Base-by-base conservation (phyloP, 2,113 vertebrate species). In the Artemisiospiza belli region DNA sequence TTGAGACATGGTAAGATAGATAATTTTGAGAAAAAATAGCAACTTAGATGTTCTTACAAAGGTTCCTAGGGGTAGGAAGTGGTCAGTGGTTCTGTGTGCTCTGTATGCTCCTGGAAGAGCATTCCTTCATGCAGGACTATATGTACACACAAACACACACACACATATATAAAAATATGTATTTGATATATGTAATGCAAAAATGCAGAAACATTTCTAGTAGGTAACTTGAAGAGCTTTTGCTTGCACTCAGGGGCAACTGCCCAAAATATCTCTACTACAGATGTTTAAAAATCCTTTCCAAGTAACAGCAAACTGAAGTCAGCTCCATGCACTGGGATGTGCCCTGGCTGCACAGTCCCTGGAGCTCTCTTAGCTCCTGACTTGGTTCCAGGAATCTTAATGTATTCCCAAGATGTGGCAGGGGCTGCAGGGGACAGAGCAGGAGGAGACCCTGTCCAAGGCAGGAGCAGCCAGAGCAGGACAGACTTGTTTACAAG, bases 1-100 rank as follows among this genome's bases (percentile, higher is more conserved):
- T 70, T 98, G 86, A 99, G 98, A 87, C 99, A 99, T 2, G 99
- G 99, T 99, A 94, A 97, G 96, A 88, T 0, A 44, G 15, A 59
- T 18, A 25, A 41, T 79, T 81, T 11, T 39, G 17, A 64, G 39
- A 24, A 73, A 83, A 37, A 66, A 12, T 28, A 79, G 19, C 16
- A 10, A 23, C 37, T 59, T 52, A 57, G 17, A 52, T 74, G 21
- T 51, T 24, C 35, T 92, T 28, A 47, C 11, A 47, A 44, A 81
- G 7, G 15, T 52, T 59, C 10, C 8, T 33, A 31, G 35, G 27
- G 24, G 4, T 43, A 74, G 52, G 30, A 58, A 94, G 47, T 1
- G 2, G 30, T 39, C 57, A 44, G 74, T 0, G 1, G 18, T 70
- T 79, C 25, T 27, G 10, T 35, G 8, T 63, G 27, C 43, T 92